Evolutionary conservation across 2,888 invertebrate genomes (phyloP), one percentile per base, ranked within the genome.

Genomic region (Parnassius glacialis): DNA sequence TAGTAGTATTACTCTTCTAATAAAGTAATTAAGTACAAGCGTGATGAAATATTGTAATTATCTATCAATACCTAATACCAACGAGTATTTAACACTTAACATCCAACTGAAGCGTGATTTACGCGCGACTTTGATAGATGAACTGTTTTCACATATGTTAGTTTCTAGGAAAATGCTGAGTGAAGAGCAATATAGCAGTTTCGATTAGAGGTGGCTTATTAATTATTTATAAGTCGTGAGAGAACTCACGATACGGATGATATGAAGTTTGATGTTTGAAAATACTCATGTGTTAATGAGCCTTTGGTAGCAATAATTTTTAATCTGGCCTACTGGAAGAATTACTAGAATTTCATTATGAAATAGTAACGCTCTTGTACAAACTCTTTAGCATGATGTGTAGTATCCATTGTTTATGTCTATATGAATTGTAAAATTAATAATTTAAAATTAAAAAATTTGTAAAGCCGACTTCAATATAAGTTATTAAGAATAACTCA

Each of bases 111-210:
- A 52, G 56, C 55, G 51, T 62, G 62, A 62, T 62, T 59, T 62
- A 62, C 62, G 51, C 41, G 20, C 44, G 62, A 62, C 62, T 59
- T 59, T 62, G 59, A 62, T 62, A 62, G 55, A 62, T 62, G 54
- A 50, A 44, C 20, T 12, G 25, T 59, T 62, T 59, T 53, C 57
- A 62, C 52, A 59, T 55, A 50, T 45, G 59, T 55, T 62, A 52
- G 48, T 52, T 53, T 62, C 57, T 62, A 54, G 53, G 62, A 62
- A 59, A 52, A 59, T 51, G 13, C 25, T 10, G 52, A 56, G 57
- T 42, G 25, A 52, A 59, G 53, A 57, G 50, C 57, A 13, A 41
- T 62, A 44, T 50, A 42, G 62, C 50, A 54, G 53, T 34, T 34
- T 50, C 62, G 57, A 62, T 62, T 58, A 58, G 62, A 48, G 57